Conservation (phyloP, 2,888 invertebrate species). For the Erpobdella octoculata region DNA sequence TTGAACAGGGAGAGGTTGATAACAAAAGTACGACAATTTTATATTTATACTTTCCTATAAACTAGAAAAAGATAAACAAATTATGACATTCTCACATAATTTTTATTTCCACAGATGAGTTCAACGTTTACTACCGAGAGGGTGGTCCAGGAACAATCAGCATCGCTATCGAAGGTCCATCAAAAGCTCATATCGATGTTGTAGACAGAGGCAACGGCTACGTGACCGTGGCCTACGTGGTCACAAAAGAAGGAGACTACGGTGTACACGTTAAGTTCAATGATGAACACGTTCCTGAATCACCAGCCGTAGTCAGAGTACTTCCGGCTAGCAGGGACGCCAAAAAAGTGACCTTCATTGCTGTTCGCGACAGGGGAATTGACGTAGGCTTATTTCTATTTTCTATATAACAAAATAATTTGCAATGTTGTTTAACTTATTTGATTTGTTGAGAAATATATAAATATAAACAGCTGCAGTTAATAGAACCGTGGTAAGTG, state of each 20-base stretch:
- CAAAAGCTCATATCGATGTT: constrained; percentile 66
- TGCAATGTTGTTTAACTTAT: too few relatives aligned
- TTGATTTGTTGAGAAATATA: background rate
- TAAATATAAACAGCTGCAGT: background rate
- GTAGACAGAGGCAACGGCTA: constrained; percentile 35
- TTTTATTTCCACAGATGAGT: constrained; percentile 54
- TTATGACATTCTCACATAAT: constrained; percentile 4
- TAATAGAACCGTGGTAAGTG: background rate
- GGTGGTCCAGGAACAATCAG: constrained; percentile 89
- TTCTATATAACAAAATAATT: too few relatives aligned
- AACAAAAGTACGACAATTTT: constrained; percentile 66
- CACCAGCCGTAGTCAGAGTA: constrained; percentile 87
- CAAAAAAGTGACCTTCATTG: constrained; percentile 62
- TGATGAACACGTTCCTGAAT: constrained; percentile 95
- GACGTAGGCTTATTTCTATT: constrained; percentile 40
- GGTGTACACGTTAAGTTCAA: constrained; percentile 93
- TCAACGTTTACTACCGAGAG: constrained; percentile 92
- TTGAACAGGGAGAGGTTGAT: constrained; percentile 84
- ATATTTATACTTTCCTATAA: background rate
- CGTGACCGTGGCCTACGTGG: constrained; percentile 33
- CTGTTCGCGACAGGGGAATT: constrained; percentile 48
- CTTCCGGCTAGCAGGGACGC: constrained; percentile 88
- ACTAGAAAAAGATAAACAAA: too few relatives aligned
- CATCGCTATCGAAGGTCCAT: constrained; percentile 90
- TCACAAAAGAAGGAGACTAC: constrained; percentile 66